A percentile compares a stretch with the other conserved stretches of the same genome.
Evolutionary conservation across 2,797 vertebrate genomes (phyloP).

Genomic region (Gila robusta): DNA sequence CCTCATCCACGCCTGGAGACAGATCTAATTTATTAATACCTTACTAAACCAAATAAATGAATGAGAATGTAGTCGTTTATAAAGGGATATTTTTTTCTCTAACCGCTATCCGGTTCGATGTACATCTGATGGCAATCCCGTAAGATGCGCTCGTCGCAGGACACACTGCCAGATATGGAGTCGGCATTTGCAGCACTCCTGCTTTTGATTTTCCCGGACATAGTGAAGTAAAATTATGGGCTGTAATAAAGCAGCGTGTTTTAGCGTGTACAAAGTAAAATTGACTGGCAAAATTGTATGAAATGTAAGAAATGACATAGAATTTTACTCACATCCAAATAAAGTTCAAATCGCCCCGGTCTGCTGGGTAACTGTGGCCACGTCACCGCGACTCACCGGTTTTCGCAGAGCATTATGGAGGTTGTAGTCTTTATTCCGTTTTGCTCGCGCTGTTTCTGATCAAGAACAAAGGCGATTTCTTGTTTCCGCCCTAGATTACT

Average conservation of each 20-base stretch:
- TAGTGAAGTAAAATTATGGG: background rate
- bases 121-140: conserved; percentile 85
- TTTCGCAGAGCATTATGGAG: conserved; percentile 66
- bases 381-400: conserved; percentile 61
- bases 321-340: background rate
- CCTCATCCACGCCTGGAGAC: background rate
- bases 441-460: background rate
- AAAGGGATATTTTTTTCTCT: conserved; percentile 8
- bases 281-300: background rate
- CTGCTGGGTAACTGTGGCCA: conserved; percentile 62
- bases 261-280: background rate
- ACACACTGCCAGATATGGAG: conserved; percentile 72
- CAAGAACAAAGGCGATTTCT: background rate
- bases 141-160: conserved; percentile 84
- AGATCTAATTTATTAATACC: background rate
- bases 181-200: conserved; percentile 82
- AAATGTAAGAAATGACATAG: background rate
- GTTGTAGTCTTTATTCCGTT: conserved; percentile 66
- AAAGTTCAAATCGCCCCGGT: conserved; percentile 82
- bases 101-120: conserved; percentile 76
- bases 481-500: background rate
- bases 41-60: background rate
- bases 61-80: background rate
- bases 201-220: conserved; percentile 84
- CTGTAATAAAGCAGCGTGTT: background rate